Evolutionary conservation across 2,113 vertebrate genomes (phyloP), one percentile per base, ranked within the genome.

Genomic region (Calonectris borealis): DNA sequence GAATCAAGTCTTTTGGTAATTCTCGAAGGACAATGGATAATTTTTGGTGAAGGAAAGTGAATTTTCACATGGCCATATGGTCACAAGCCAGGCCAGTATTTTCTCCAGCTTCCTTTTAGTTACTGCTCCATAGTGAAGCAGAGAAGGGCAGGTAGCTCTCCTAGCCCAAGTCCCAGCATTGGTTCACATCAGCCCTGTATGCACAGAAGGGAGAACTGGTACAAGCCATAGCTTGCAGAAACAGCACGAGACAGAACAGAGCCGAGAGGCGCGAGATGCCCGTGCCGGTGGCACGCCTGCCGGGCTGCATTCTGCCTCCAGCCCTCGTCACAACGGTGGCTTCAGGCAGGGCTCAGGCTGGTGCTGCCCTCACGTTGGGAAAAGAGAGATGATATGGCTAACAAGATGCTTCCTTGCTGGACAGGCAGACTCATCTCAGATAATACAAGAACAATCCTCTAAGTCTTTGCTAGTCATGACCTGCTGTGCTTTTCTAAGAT

Each of bases 211-310:
- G 16, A 91, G n/a, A 86, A 66, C 8, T 5, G 21, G 62, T 25
- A 68, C 12, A 21, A 69, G 7, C n/a, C 5, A 0, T 6, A 55
- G 29, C 31, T 19, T 46, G 18, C 25, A 76, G 78, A 13, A 84
- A 52, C 11, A 19, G 36, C n/a, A 29, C 0, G 3, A 71, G 34
- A 13, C n/a, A 85, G 58, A 73, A 64, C 6, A 36, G 46, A 81
- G 27, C 10, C 0, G 0, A 72, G 36, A 69, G 21, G 29, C 1
- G 3, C 0, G 0, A 54, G 57, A 46, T 60, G 42, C 44, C 58
- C 1, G 0, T 73, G 48, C 20, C 5, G 2, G n/a, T 4, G 11
- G 58, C 70, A 71, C 22, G 7, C 0, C 0, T 54, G 34, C 64
- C 54, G 68, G 58, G 72, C 87, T 58, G 36, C 12, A 4, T 32